Conservation (phyloP, 2,797 vertebrate species). For the Chaetodon trifasciatus region DNA sequence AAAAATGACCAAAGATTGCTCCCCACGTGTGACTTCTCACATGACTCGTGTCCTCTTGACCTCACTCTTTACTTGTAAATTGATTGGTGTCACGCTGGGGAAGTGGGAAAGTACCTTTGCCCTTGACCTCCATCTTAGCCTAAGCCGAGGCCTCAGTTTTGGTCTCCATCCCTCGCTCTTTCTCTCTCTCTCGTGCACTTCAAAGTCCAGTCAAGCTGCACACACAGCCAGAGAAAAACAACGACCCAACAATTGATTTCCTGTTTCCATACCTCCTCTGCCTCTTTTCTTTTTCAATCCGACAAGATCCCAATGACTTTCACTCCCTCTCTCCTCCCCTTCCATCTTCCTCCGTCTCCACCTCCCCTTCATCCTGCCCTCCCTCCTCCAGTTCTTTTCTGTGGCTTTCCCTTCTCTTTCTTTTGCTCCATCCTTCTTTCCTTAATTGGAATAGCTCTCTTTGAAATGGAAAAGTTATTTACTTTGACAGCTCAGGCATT, state of each 20-base stretch:
- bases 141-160: conserved; percentile 12
- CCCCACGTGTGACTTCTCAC: conserved; percentile 1
- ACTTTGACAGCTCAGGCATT: conserved; percentile 78
- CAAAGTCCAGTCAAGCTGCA: conserved; percentile 51
- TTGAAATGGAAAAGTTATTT: conserved; percentile 82
- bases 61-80: conserved; percentile 27
- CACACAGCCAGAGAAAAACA: conserved; percentile 68
- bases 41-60: conserved; percentile 9
- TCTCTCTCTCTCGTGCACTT: conserved; percentile 15
- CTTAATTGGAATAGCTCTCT: conserved; percentile 77
- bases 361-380: conserved; percentile 59
- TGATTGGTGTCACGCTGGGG: conserved; percentile 32
- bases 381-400: conserved; percentile 67
- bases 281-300: conserved; percentile 67
- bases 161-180: conserved; percentile 4
- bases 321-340: conserved; percentile 59
- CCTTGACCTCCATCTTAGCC: conserved; percentile 15
- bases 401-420: conserved; percentile 65
- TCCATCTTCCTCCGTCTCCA: conserved; percentile 53
- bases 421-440: conserved; percentile 60
- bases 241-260: conserved; percentile 81
- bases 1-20: background rate
- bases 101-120: conserved; percentile 33
- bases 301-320: conserved; percentile 84
- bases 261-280: conserved; percentile 71